Evolutionary conservation across 2,888 invertebrate species (phyloP), one percentile per base, ranked within the genome.

Genomic region (Drosophila conformis): DNA sequence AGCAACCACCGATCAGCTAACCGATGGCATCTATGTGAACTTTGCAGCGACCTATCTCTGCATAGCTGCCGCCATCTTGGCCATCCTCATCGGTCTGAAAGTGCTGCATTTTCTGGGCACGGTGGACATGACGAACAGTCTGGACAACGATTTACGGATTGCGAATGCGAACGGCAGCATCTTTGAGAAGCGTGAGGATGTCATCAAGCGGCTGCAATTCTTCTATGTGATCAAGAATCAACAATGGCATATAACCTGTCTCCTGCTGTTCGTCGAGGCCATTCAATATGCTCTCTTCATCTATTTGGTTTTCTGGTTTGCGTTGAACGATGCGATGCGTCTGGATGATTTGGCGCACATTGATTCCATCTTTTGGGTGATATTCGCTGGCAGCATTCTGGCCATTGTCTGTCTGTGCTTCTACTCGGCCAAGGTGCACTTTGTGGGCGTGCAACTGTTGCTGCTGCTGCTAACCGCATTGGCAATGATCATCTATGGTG

Each of bases 221-320:
- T 92, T 92, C 69, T 92, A 92, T 69, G 90, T 92, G 21, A 92
- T 91, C 31, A 91, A 90, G 66, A 90, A 90, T 56, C 91, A 91
- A 58, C 92, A 91, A 68, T 92, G 92, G 92, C 88, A 89, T 46
- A 80, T 92, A 8, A 90, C 88, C 25, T 66, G 91, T 4, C 66
- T 92, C 52, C 67, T 92, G 11, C 75, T 92, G 15, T 91, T 92
- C 35, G 79, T 83, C 48, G 92, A 91, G 59, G 88, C 91, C 11
- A 80, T 92, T 2, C 91, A 92, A 52, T 92, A 89, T 60, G 87
- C 92, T 0, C 66, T 92, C 10, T 92, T 92, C 66, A 89, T 91
- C 18, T 92, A 91, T 63, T 83, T 90, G 66, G 69, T 91, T 31
- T 92, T 90, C 59, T 92, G 92, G 92, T 92, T 92, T 59, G 80